Conservation (phyloP, 2,888 invertebrate species). For the Eilema griseolum region DNA sequence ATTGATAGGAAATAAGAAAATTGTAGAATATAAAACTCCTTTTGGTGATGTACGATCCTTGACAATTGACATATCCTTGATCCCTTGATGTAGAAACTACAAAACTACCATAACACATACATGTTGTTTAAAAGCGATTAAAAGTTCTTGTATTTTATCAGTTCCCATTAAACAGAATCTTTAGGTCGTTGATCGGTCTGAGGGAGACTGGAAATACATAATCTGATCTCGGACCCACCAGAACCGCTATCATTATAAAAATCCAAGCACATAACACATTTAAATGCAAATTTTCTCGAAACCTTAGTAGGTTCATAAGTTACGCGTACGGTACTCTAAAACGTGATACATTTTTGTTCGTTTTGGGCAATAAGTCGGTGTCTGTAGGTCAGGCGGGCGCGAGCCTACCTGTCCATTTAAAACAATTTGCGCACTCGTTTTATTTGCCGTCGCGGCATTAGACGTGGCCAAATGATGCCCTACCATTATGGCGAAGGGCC, state of each 20-base stretch:
- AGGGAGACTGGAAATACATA: not conserved
- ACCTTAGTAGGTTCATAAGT: constrained; percentile 21
- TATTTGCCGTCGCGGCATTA: constrained; percentile 73
- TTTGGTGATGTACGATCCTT: too few relatives aligned
- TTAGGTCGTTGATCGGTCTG: not conserved
- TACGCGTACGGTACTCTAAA: constrained; percentile 56
- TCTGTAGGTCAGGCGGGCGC: constrained; percentile 83
- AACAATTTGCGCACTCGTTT: constrained; percentile 81
- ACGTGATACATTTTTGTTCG: constrained; percentile 55
- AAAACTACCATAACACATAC: not conserved
- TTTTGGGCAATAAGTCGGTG: constrained; percentile 73
- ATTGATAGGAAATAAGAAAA: too few relatives aligned
- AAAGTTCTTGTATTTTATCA: not conserved
- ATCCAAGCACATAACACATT: constrained; percentile 13
- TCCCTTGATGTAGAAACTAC: not conserved
- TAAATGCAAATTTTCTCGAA: constrained; percentile 18
- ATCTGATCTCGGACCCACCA: not conserved
- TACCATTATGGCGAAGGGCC: constrained; percentile 63
- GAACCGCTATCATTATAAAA: constrained; percentile 16
- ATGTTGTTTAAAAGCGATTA: not conserved
- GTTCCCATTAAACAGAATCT: not conserved
- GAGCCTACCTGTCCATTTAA: constrained; percentile 83
- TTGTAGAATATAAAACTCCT: too few relatives aligned
- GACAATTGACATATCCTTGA: too few relatives aligned
- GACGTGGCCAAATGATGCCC: constrained; percentile 67